These are phyloP conservation scores for Caranx melampygus DNA, from an alignment of 2,113 vertebrate species.

Conservation along the genomic window DNA sequence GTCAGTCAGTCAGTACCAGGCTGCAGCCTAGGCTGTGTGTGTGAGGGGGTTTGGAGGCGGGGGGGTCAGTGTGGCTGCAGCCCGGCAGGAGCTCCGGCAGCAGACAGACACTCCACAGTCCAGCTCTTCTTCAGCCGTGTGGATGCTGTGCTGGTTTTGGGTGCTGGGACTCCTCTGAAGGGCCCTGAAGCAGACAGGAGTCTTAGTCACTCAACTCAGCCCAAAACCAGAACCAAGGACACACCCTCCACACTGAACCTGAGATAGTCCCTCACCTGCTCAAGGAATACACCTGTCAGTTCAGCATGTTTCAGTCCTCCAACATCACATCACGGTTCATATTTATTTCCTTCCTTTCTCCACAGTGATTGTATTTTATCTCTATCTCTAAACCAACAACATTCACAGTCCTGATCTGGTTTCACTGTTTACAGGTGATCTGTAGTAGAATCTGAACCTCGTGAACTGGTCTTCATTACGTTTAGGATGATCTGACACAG, in stretches of 20 bases:
- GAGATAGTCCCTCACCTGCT: constrained; percentile 14
- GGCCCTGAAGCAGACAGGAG: constrained; percentile 99
- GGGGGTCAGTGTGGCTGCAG: constrained; percentile 77
- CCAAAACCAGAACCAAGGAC: constrained; percentile 80
- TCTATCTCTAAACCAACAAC: too few species aligned
- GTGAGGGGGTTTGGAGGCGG: background rate
- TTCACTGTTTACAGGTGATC: too few species aligned
- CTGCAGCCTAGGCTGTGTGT: constrained; percentile 9
- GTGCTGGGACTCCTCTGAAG: constrained; percentile 94
- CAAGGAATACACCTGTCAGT: constrained; percentile 1
- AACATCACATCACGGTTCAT: background rate
- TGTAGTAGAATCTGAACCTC: too few species aligned
- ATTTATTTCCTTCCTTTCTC: background rate
- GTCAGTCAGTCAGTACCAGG: constrained; percentile 20
- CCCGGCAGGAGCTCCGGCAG: constrained; percentile 80
- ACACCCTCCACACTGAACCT: background rate
- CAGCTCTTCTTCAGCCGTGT: constrained; percentile 89
- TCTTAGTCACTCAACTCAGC: constrained; percentile 94
- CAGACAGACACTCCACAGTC: constrained; percentile 89
- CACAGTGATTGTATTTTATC: too few species aligned
- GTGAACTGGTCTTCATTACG: too few species aligned
- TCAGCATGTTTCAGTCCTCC: constrained; percentile 2
- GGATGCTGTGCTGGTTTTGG: constrained; percentile 74
- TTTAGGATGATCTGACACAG: too few species aligned
- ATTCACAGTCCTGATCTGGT: too few species aligned